Conservation (phyloP, 2,113 vertebrate genomes). For the Ceyx margarethae region DNA sequence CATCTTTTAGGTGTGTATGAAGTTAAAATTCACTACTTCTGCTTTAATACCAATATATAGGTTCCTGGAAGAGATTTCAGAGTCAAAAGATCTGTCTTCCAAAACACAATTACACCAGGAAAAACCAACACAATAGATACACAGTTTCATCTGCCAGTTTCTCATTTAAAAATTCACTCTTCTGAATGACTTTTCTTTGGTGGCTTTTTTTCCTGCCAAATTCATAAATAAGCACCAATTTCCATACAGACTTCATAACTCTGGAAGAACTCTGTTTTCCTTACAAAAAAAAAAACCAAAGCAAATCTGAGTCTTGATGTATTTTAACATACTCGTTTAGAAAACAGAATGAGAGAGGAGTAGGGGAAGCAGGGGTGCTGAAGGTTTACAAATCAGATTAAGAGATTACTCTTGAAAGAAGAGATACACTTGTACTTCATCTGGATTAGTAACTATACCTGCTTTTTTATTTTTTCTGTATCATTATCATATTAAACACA, state of each 20-base stretch:
- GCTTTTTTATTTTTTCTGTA: background rate
- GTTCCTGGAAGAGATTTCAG: background rate
- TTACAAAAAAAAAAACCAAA: background rate
- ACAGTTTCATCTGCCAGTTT: background rate
- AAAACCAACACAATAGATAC: background rate
- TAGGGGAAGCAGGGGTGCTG: too few species aligned
- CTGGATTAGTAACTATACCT: background rate
- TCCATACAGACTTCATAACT: background rate
- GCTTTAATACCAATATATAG: background rate
- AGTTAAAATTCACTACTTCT: background rate
- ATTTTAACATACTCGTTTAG: background rate
- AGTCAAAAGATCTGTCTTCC: background rate
- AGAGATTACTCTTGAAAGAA: background rate
- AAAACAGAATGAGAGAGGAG: background rate
- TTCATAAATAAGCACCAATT: background rate
- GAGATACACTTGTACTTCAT: background rate
- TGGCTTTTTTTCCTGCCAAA: background rate
- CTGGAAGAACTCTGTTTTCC: background rate
- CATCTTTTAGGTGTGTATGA: background rate
- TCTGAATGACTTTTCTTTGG: background rate
- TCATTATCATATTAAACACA: background rate
- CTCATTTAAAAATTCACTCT: background rate
- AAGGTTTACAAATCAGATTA: background rate
- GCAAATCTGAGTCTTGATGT: fast-evolving
- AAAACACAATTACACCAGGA: background rate